Base-by-base conservation (phyloP, 2,797 vertebrate genomes). In the Micropoecilia bifurca region DNA sequence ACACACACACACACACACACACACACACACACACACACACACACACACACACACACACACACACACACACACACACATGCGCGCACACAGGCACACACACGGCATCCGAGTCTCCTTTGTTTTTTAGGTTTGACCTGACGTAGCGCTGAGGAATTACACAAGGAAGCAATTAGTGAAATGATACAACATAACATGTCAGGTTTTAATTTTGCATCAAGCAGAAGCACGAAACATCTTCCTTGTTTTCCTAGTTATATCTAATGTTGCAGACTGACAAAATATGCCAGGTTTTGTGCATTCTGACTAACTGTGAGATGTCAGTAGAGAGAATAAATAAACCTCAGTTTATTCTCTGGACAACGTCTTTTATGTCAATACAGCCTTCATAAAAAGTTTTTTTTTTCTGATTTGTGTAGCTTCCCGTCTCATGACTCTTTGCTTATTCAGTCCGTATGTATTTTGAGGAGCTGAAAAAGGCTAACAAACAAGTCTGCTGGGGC, bases 21-120 rank as follows among this genome's bases (percentile, higher is more conserved):
- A 41, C 53, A 20, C 30, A 36, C 30, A 4, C 78, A 20, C 14
- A 1, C 14, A 3, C 78, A 22, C 50, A 53, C 16, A 22, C 48
- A 14, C 55, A 39, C 53, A 18, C 30, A 36, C 30, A 4, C 78
- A 20, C 14, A 0, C 14, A 3, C 78, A 22, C 50, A 53, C 14
- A 22, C 48, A 14, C 55, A 18, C 30, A 36, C 30, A 4, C 78
- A 20, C 13, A 1, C 53, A 18, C 28, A 33, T n/a, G n/a, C n/a
- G n/a, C n/a, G n/a, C 28, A 4, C 78, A 20, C 13, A 1, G 5
- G 3, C 78, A 22, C 50, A 53, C 4, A 22, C 48, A 14, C 57
- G 10, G 47, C 76, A 43, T 68, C 79, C 63, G 57, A 3, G 30
- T 39, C 55, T 10, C 47, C 77, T 83, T 81, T 71, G 73, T 80